Evolutionary conservation across 2,797 vertebrate species (phyloP), one percentile per base, ranked within the genome.

Genomic region (Danio jaintianensis): DNA sequence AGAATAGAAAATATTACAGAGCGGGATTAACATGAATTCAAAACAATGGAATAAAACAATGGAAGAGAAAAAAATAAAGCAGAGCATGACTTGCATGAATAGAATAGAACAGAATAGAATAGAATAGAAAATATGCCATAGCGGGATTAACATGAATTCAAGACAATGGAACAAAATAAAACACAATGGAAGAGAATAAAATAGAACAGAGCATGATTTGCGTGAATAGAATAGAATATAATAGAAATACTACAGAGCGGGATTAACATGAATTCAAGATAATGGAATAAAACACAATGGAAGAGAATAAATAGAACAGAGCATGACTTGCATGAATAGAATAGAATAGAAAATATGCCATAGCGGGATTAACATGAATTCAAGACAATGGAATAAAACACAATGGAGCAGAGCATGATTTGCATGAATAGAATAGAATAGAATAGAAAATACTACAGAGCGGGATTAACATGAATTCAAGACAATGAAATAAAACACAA

Each of bases 401-500:
- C 15, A 69, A 36, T 15, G n/a, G n/a, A n/a, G n/a, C n/a, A n/a
- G n/a, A n/a, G n/a, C n/a, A n/a, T n/a, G n/a, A n/a, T n/a, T n/a
- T n/a, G n/a, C n/a, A n/a, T n/a, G n/a, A n/a, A 62, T 40, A 38
- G 5, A 74, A 72, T 20, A 67, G 2, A 66, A 55, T 18, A 69
- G 8, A 59, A 63, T 18, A 62, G 29, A 29, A 29, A 29, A 29
- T 29, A 29, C 29, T 29, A 29, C 29, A 29, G 29, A 29, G 29
- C 1, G 29, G 29, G 3, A 29, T 29, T 29, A 29, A 29, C 29
- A 3, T 29, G 29, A 29, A 29, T 29, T 1, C 29, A n/a, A n/a
- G n/a, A n/a, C 29, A 29, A 29, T 52, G 48, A 10, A 10, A 11
- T 29, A 29, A 52, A 52, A 52, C 4, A 20, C 15, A 20, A 18